phyloP scores from a whole-genome alignment of 2,888 invertebrate species.

The Hypena proboscidalis region DNA sequence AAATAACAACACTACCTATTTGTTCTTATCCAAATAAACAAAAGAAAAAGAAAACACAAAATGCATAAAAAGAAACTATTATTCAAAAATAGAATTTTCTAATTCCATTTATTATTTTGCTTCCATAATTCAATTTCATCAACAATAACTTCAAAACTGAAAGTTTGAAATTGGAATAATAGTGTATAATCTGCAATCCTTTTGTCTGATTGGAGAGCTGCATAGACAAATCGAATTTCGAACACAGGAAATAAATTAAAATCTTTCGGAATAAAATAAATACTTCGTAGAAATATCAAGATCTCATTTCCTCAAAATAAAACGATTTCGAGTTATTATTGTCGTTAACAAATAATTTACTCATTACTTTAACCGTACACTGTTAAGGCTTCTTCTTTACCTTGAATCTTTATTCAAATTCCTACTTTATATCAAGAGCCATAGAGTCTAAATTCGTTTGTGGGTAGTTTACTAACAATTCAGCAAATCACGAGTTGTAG shows the following conservation, averaged over 20 bases:
- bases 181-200: background rate
- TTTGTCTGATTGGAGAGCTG: background rate
- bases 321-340: conserved; percentile 16
- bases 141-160: background rate
- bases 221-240: background rate
- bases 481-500: conserved; percentile 46
- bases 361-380: conserved; percentile 44
- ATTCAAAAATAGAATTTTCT: background rate
- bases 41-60: background rate
- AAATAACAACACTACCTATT: conserved; percentile 1
- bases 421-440: background rate
- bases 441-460: conserved; percentile 22
- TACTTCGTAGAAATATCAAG: background rate
- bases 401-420: background rate
- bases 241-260: background rate
- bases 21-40: background rate
- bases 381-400: conserved; percentile 27
- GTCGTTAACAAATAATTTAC: conserved; percentile 46
- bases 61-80: background rate
- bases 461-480: conserved; percentile 26
- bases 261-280: background rate
- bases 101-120: background rate
- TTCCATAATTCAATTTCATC: background rate
- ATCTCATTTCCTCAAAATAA: background rate
- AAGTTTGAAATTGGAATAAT: conserved; percentile 25